phyloP scores from a whole-genome alignment of 1,140 invertebrate species.

The Cydia pomonella region DNA sequence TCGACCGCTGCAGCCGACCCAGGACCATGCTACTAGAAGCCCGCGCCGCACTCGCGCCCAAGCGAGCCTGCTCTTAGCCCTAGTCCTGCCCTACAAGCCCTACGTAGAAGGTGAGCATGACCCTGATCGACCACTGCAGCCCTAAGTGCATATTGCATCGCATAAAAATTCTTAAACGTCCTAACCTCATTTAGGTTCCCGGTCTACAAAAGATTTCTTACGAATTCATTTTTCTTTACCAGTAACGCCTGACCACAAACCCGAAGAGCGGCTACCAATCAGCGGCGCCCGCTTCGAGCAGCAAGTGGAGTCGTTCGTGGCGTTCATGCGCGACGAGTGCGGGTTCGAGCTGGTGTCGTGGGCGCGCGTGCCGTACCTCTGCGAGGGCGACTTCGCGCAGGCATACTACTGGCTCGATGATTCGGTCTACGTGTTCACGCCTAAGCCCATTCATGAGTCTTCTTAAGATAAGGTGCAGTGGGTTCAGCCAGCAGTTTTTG shows the following conservation, averaged over 20 bases:
- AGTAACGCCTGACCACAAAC: conserved; percentile 85
- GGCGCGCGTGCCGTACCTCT: conserved; percentile 94
- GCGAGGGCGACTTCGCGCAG: conserved; percentile 95
- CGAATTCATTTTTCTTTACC: conserved; percentile 41
- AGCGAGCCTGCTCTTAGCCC: too few species aligned
- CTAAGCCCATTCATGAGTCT: conserved; percentile 37
- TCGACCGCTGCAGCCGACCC: background rate
- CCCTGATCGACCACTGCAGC: background rate
- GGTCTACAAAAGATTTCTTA: too few species aligned
- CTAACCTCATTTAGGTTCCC: too few species aligned
- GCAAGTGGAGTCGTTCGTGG: conserved; percentile 87
- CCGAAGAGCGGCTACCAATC: conserved; percentile 86
- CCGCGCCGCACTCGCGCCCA: too few species aligned
- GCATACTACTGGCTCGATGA: conserved; percentile 96
- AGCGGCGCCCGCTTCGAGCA: conserved; percentile 88
- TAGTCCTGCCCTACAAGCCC: too few species aligned
- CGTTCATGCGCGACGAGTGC: conserved; percentile 85
- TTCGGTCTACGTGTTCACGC: conserved; percentile 88
- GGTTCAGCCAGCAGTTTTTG: background rate
- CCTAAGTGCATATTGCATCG: too few species aligned
- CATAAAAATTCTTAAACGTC: too few species aligned
- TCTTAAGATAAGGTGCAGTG: background rate
- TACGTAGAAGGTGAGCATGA: too few species aligned
- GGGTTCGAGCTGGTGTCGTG: conserved; percentile 89
- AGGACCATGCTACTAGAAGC: too few species aligned